A percentile compares a stretch with the other conserved stretches of the same genome.
Evolutionary conservation across 1,140 invertebrate species (phyloP).

Genomic region (Pseudomyrmex concolor): DNA sequence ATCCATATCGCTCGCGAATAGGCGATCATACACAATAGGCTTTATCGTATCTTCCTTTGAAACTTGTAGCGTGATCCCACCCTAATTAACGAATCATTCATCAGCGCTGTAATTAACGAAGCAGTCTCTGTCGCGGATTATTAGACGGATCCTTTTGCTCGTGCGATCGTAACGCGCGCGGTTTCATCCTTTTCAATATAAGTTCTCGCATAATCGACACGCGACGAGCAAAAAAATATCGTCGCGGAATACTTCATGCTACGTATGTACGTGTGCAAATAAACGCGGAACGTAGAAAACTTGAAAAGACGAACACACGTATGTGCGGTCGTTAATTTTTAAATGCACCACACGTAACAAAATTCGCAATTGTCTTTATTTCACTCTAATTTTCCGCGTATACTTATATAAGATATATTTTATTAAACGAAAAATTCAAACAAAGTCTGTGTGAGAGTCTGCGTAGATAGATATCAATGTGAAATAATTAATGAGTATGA

Average conservation of each 20-base stretch:
- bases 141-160: constrained; percentile 65
- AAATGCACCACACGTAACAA: not conserved
- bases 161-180: constrained; percentile 54
- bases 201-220: constrained; percentile 30
- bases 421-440: too few relatives aligned
- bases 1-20: constrained; percentile 73
- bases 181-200: constrained; percentile 63
- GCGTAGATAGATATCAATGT: too few relatives aligned
- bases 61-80: constrained; percentile 77
- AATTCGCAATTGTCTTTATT: not conserved
- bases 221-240: constrained; percentile 55
- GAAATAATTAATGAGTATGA: too few relatives aligned
- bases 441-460: too few relatives aligned
- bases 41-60: constrained; percentile 81
- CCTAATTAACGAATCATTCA: constrained; percentile 85
- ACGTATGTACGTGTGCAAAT: not conserved
- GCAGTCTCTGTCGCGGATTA: constrained; percentile 75
- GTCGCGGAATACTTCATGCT: constrained; percentile 9
- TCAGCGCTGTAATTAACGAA: constrained; percentile 83
- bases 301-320: not conserved
- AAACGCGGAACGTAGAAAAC: not conserved
- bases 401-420: not conserved
- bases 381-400: not conserved
- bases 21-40: constrained; percentile 80
- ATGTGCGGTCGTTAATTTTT: constrained; percentile 13